These are phyloP conservation scores for Drosophila sp. DNA, from an alignment of 1,140 invertebrate genomes.

Conservation along the genomic window DNA sequence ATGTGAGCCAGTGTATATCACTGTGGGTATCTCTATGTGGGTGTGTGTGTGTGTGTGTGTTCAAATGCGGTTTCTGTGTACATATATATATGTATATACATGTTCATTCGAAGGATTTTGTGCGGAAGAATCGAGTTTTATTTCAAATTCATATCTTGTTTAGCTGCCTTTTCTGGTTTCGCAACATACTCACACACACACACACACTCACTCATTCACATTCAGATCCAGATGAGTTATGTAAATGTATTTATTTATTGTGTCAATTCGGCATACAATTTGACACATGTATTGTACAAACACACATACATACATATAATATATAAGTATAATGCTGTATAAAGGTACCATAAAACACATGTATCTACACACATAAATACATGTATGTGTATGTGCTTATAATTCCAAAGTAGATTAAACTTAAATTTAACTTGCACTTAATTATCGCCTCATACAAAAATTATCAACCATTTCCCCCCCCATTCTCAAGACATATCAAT, in stretches of 20 bases:
- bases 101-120: constrained; percentile 45
- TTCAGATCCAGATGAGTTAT: constrained; percentile 2
- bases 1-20: not conserved
- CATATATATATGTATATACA: constrained; percentile 14
- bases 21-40: not conserved
- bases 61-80: constrained; percentile 23
- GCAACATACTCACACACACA: not conserved
- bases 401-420: constrained; percentile 10
- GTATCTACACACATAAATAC: not conserved
- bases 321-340: not conserved
- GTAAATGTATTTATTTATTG: constrained; percentile 13
- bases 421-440: constrained; percentile 6
- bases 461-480: too few relatives aligned
- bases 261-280: constrained; percentile 20
- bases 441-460: not conserved
- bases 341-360: constrained; percentile 7
- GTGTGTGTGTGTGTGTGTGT: not conserved
- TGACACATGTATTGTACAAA: constrained; percentile 2
- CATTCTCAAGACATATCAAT: too few relatives aligned
- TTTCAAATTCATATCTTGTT: constrained; percentile 49
- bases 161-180: constrained; percentile 25
- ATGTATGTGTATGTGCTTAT: not conserved
- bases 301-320: not conserved
- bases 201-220: not conserved
- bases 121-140: constrained; percentile 54